Conservation (phyloP, 2,113 vertebrate genomes). For the Corythornis cristatus region DNA sequence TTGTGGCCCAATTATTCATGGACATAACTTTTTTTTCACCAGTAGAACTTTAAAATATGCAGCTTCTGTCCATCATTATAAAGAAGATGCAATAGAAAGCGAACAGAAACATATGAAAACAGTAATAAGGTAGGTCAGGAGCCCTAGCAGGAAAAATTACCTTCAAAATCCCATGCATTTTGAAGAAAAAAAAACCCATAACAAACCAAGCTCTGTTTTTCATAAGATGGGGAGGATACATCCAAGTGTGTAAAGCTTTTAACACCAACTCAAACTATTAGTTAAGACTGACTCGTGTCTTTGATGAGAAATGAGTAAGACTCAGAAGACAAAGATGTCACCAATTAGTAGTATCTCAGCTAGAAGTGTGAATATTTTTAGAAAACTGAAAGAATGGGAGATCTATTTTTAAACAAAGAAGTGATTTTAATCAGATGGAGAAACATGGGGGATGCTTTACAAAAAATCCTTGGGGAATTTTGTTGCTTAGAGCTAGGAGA, state of each 20-base stretch:
- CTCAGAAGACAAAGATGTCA: constrained; percentile 43
- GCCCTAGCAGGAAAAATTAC: background rate
- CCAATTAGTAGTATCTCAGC: constrained; percentile 42
- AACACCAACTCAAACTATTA: background rate
- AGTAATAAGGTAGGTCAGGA: background rate
- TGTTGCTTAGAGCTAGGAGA: background rate
- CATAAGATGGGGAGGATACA: background rate
- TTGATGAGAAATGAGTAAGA: constrained; percentile 35
- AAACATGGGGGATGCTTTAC: background rate
- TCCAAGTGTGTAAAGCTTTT: background rate
- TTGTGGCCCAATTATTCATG: background rate
- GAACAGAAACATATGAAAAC: background rate
- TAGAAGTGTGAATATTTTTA: constrained; percentile 32
- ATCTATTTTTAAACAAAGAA: constrained; percentile 29
- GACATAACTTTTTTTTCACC: background rate
- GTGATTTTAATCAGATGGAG: background rate
- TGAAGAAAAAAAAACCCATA: background rate
- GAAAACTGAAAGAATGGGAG: background rate
- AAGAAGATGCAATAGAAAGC: background rate
- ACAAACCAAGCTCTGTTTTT: background rate
- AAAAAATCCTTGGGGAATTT: constrained; percentile 1
- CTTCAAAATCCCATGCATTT: background rate
- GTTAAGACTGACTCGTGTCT: constrained; percentile 18
- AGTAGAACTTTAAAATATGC: background rate
- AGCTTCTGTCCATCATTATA: background rate